Base-by-base conservation (phyloP, 2,113 vertebrate genomes). In the Sardina pilchardus region DNA sequence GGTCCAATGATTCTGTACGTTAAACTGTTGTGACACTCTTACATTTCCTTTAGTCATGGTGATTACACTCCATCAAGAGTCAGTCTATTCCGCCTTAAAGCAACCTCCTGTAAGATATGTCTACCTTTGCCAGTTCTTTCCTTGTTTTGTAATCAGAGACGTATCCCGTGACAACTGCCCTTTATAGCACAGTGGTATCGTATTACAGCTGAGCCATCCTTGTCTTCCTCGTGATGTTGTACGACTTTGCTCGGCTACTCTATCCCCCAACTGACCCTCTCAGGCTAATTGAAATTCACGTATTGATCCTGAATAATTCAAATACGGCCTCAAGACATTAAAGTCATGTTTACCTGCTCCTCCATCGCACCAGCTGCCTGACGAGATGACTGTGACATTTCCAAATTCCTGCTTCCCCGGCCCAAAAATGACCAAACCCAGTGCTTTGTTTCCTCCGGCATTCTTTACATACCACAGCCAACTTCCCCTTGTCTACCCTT, bases 121-220 rank as follows among this genome's bases (percentile, higher is more conserved):
- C 30, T 78, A 36, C 71, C 26, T 34, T 78, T 78, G 14, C 71
- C 14, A 78, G 26, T 78, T 34, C 34, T 78, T 36, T 36, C 71
- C 71, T 78, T 78, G 71, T 78, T 78, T 78, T 78, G 71, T 78
- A 78, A 78, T 78, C 71, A 78, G 71, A 78, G 71, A 78, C 26
- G 30, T 34, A 78, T 78, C 71, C 71, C 71, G 17, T 39, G 71
- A 78, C 71, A 78, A 78, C 30, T 78, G 12, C 30, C 71, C 39
- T 36, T 78, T 36, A 78, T 17, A 78, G 34, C 71, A 78, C 30
- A 36, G 12, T 19, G 63, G n/a, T 67, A 14, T 78, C 19, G 34
- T 12, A 78, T 36, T 78, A 78, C 71, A 67, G 26, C 63, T 67
- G 63, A 67, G 10, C 63, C 63, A 78, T 71, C n/a, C 63, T 30